Evolutionary conservation across 2,888 invertebrate genomes (phyloP), one percentile per base, ranked within the genome.

Genomic region (Stomorhina lunata): DNA sequence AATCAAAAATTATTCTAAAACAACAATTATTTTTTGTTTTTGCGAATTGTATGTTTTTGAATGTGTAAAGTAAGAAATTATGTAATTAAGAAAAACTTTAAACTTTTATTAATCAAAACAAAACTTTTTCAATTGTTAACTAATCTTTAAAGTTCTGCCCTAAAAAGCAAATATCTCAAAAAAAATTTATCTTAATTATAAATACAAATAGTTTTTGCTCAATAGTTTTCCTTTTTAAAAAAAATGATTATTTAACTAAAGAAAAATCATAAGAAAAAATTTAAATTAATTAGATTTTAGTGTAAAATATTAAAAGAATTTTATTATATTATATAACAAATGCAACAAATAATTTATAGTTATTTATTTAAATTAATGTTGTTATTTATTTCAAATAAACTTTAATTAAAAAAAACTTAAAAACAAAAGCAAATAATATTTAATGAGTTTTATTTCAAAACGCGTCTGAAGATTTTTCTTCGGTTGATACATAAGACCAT

Each of bases 361-460:
- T n/a, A n/a, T n/a, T n/a, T n/a, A n/a, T n/a, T n/a, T n/a, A n/a
- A n/a, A 75, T 61, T 69, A 75, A 22, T 57, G 57, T 77, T 77
- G 34, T 68, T 75, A 63, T 37, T 77, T 61, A 53, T 77, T 73
- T 72, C 34, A 81, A 53, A 69, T 37, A 68, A 81, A 78, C 15
- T 61, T 32, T 53, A 45, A 22, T 57, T 45, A 27, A 55, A 29
- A 71, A 66, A 45, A 45, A 10, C 2, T 45, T 45, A 0, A 45
- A 45, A 45, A 45, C 5, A 6, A 15, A 10, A 20, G 17, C 0
- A 45, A 45, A 43, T n/a, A 12, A 43, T n/a, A n/a, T 10, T 43
- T n/a, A n/a, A n/a, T n/a, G n/a, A n/a, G n/a, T n/a, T n/a, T n/a
- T n/a, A n/a, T n/a, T n/a, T n/a, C n/a, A n/a, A n/a, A n/a, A n/a